Percentiles rank a stretch among this genome's conserved stretches.
Evolutionary conservation across 35 echinoderm and acorn worm genomes (phyloP).

Genomic region (Apostichopus parvimensis): DNA sequence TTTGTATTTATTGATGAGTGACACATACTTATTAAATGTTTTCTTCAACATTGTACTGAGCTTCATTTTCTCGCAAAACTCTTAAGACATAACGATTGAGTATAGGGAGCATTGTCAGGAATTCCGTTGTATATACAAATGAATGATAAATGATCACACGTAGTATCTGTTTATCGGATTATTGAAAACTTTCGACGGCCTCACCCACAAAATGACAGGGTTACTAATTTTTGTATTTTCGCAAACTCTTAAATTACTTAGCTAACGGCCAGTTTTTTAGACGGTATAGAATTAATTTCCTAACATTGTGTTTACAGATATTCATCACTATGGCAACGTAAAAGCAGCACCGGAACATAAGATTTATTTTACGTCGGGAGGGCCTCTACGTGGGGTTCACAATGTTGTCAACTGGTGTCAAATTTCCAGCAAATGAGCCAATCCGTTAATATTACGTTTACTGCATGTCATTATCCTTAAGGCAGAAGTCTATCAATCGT

Average conservation of each 20-base stretch:
- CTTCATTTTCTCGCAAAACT: not conserved
- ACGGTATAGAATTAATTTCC: slow-evolving; percentile 10
- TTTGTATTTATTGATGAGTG: too few relatives aligned
- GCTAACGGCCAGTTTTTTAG: not conserved
- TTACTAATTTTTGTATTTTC: slow-evolving; percentile 10
- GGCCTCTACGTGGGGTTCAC: slow-evolving; percentile 1
- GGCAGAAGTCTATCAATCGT: not conserved
- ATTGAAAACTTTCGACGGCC: slow-evolving; percentile 7
- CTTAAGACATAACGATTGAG: not conserved
- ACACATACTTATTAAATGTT: too few relatives aligned
- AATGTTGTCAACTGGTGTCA: not conserved
- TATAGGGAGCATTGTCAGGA: not conserved
- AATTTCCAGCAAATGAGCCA: not conserved
- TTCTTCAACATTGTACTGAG: too few relatives aligned
- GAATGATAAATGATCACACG: not conserved
- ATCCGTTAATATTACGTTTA: slow-evolving; percentile 10
- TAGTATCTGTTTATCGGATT: not conserved
- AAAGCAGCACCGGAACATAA: not conserved
- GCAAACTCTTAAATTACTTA: not conserved
- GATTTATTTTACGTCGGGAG: slow-evolving; percentile 13
- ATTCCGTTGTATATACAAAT: not conserved
- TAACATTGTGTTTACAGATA: not conserved
- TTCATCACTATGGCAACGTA: not conserved
- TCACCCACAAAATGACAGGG: not conserved
- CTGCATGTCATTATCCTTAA: not conserved